phyloP scores from a whole-genome alignment of 2,888 invertebrate species.

The Aproaerema taeniolella region DNA sequence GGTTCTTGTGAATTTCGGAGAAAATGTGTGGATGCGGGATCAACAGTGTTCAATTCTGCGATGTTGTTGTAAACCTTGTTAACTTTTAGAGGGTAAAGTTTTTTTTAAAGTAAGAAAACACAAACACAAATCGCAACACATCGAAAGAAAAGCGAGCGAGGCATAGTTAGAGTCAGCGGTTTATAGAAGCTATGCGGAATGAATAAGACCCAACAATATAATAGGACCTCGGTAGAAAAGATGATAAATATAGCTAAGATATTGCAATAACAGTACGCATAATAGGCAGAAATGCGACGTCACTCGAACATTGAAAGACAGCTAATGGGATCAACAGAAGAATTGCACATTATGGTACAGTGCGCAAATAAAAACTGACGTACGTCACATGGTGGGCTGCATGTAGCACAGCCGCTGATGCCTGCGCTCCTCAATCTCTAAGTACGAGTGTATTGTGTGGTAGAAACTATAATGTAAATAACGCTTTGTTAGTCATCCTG shows the following conservation, averaged over 20 bases:
- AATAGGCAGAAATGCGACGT: too few relatives aligned
- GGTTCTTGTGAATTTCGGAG: too few relatives aligned
- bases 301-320: too few relatives aligned
- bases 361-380: conserved; percentile 54
- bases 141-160: conserved; percentile 44
- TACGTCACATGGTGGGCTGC: conserved; percentile 59
- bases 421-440: conserved; percentile 64
- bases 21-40: too few relatives aligned
- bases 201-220: too few relatives aligned
- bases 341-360: conserved; percentile 46
- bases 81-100: conserved; percentile 5
- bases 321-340: too few relatives aligned
- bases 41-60: too few relatives aligned
- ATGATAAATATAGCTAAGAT: too few relatives aligned
- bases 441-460: conserved; percentile 73
- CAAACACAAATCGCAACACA: conserved; percentile 74
- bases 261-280: too few relatives aligned
- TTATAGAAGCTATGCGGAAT: too few relatives aligned
- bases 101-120: conserved; percentile 43
- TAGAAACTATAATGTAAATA: conserved; percentile 62
- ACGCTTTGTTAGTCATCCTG: conserved; percentile 34
- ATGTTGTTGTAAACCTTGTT: too few relatives aligned
- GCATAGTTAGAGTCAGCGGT: background rate
- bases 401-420: conserved; percentile 58
- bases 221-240: too few relatives aligned